Evolutionary conservation across 2,888 invertebrate genomes (phyloP), one percentile per base, ranked within the genome.

Genomic region (Acronicta leporina): DNA sequence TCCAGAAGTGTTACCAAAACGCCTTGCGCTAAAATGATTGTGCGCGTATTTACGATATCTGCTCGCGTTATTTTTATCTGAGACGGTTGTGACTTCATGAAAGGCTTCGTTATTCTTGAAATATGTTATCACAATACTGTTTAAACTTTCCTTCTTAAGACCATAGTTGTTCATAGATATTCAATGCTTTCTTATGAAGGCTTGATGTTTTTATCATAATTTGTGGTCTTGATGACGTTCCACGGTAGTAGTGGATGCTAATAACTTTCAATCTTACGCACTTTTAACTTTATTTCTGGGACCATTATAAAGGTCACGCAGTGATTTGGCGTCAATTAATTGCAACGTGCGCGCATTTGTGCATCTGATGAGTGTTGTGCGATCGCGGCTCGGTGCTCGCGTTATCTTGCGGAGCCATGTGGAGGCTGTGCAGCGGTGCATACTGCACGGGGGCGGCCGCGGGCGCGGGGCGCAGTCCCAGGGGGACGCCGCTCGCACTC

Each of bases 361-460:
- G 82, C 83, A 81, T 83, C 81, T 83, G 73, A 76, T 81, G 79
- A 77, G 74, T 82, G 70, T 70, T 78, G 83, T 83, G 79, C 82
- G 81, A 83, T 80, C 83, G 85, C 80, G 80, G 76, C 78, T 75
- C 77, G 69, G 71, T 77, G 80, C 78, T 63, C 73, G 73, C 73
- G 83, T 88, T 87, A 90, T 90, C 90, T 88, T 74, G 73, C 78
- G 79, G 84, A 86, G 87, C 89, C 90, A 89, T 90, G 90, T 87
- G 92, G 90, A 91, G 90, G 90, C 90, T 89, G 84, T 82, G 90
- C 88, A 86, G 87, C 88, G 86, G 86, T 88, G 92, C 92, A 89
- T 90, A 87, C 73, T 88, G 91, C 89, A 88, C 87, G 86, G 77
- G 30, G 69, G 78, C 72, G 74, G 79, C 62, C 68, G 80, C 73